These are phyloP conservation scores for Vespertilio murinus DNA, from an alignment of 2,797 vertebrate genomes.

Conservation along the genomic window DNA sequence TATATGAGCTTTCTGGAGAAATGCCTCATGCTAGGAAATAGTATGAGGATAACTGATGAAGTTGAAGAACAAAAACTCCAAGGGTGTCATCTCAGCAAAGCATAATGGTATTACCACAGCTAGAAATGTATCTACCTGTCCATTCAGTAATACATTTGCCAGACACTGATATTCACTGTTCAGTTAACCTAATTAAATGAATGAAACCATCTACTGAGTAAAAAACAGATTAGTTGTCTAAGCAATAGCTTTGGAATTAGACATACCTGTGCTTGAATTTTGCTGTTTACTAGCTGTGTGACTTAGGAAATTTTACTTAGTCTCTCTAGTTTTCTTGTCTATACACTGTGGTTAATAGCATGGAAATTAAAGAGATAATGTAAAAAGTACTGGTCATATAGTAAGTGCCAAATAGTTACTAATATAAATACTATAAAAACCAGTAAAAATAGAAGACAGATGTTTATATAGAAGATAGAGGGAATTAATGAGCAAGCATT, in stretches of 20 bases:
- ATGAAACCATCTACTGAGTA: background rate
- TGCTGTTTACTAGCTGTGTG: background rate
- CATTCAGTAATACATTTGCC: background rate
- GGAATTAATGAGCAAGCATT: background rate
- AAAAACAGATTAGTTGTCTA: background rate
- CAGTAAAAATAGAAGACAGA: background rate
- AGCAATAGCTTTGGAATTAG: slow-evolving; percentile 5
- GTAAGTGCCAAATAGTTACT: background rate
- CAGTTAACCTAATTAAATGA: background rate
- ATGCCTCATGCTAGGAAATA: background rate
- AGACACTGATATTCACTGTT: background rate
- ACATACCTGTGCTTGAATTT: background rate
- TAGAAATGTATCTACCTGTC: background rate
- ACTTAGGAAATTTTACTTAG: slow-evolving; percentile 1
- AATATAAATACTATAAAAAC: background rate
- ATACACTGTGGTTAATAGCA: background rate
- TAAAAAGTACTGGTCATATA: background rate
- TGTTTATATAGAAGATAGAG: background rate
- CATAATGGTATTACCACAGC: background rate
- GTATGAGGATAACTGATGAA: background rate
- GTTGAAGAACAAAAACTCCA: background rate
- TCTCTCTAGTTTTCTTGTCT: background rate
- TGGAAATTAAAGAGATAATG: slow-evolving; percentile 32
- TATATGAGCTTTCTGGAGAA: background rate
- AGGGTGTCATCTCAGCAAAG: background rate